phyloP scores from a whole-genome alignment of 1,140 invertebrate genomes.

The Brachionus asplanchnoidis region DNA sequence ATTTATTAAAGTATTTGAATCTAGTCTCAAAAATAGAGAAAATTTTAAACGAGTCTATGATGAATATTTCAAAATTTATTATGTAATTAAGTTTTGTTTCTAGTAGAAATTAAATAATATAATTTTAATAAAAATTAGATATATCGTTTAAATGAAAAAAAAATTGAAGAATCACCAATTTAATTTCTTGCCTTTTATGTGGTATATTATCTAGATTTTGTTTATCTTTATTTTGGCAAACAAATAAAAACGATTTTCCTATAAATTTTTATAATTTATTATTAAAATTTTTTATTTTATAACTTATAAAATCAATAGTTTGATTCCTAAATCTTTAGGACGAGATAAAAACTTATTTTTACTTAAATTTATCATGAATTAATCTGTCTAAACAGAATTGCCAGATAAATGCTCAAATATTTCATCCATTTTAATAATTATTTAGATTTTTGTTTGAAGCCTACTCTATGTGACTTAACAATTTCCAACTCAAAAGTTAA shows the following conservation, averaged over 20 bases:
- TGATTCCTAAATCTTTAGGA: neutral
- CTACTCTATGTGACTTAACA: too few relatives aligned
- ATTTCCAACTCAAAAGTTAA: too few relatives aligned
- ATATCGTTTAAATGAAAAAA: neutral
- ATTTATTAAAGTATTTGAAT: conserved; percentile 31
- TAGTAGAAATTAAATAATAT: neutral
- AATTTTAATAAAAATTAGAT: neutral
- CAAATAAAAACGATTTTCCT: neutral
- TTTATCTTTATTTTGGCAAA: neutral
- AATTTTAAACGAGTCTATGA: neutral
- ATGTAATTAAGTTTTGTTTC: neutral
- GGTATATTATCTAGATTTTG: neutral
- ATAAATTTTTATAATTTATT: neutral
- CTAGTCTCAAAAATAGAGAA: neutral
- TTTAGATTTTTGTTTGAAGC: neutral
- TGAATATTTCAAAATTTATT: neutral
- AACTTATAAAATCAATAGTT: neutral
- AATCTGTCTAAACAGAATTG: neutral
- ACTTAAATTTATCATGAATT: neutral
- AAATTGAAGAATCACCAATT: neutral
- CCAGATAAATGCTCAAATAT: neutral
- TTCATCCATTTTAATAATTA: neutral
- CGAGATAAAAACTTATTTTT: neutral
- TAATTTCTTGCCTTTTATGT: neutral
- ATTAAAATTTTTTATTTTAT: neutral